Conservation (phyloP, 2,113 vertebrate species). For the Oceanites oceanicus region DNA sequence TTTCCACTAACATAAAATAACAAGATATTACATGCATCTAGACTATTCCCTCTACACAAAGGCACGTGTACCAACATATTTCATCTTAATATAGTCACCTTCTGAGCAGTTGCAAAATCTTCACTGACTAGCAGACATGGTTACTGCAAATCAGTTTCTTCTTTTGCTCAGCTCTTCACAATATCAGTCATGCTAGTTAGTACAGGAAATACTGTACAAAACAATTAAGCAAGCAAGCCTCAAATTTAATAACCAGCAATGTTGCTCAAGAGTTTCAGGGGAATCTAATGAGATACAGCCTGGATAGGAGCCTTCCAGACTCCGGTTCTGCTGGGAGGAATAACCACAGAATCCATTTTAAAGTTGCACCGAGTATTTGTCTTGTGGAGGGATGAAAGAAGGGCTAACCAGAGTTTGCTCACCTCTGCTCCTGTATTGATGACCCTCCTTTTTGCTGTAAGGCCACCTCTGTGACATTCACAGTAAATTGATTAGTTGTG, state of each 20-base stretch:
- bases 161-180: background rate
- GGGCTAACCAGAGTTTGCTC: background rate
- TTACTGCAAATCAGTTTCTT: background rate
- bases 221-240: background rate
- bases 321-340: background rate
- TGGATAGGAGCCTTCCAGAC: background rate
- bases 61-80: background rate
- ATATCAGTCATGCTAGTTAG: background rate
- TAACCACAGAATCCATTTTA: background rate
- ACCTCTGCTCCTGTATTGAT: background rate
- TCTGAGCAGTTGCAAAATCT: background rate
- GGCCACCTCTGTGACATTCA: background rate
- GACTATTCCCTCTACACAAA: background rate
- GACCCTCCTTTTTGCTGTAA: background rate
- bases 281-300: background rate
- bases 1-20: slow-evolving; percentile 3
- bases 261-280: background rate
- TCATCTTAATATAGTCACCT: background rate
- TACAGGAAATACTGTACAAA: background rate
- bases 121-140: background rate
- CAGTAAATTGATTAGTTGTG: background rate
- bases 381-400: background rate
- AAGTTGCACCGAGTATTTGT: background rate
- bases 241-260: background rate
- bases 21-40: background rate